Base-by-base conservation (phyloP, 2,888 invertebrate genomes). In the Melitaea athalia region DNA sequence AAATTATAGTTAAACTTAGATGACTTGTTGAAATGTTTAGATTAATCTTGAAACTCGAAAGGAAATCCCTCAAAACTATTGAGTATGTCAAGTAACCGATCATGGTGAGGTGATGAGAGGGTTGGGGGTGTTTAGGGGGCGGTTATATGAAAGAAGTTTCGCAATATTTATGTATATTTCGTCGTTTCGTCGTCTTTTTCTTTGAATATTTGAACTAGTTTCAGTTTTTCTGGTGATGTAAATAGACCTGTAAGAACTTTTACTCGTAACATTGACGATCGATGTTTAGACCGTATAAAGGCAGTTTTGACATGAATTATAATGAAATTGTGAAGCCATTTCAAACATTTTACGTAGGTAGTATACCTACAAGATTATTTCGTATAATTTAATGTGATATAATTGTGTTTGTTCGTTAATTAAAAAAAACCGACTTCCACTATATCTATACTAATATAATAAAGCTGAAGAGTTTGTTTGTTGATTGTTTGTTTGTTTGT, bases 61-160 rank as follows among this genome's bases (percentile, higher is more conserved):
- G 61, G 17, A 53, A 52, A 50, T 52, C 52, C 50, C 50, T 55
- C 53, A 33, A 63, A 63, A 68, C 63, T 67, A 67, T 69, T 69
- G 66, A 69, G 59, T 66, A 68, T 57, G 59, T 24, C 52, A 12
- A 55, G 53, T 52, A 61, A 66, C 53, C 61, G 66, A 66, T 66
- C 53, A 66, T 61, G 24, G 62, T 24, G 42, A 24, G 12, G 33
- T 59, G 60, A 47, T 52, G 31, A 24, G 24, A 24, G 24, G 24
- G 24, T 24, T 24, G 24, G 3, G 24, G 24, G 24, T 24, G 24
- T 24, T 24, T 24, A 59, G 57, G 62, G 43, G 50, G 67, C 53
- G 66, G 73, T 75, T 76, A 74, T 78, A 78, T 77, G 77, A 77
- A 75, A 71, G 74, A 77, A 76, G 68, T 78, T 78, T 65, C 52